These are phyloP conservation scores for Sardinella longiceps DNA, from an alignment of 2,797 vertebrate genomes.

Conservation along the genomic window DNA sequence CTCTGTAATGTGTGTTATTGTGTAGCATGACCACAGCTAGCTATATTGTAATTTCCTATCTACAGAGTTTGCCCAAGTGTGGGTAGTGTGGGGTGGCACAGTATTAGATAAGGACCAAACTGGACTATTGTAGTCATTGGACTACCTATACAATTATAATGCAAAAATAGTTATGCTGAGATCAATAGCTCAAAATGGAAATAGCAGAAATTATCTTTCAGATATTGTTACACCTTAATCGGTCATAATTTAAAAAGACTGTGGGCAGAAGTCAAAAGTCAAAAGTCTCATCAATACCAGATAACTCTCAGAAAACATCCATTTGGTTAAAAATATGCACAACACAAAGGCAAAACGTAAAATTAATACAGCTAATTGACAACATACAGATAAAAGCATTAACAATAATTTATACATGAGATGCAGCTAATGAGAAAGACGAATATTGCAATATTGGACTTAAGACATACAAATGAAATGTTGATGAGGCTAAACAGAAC, in stretches of 20 bases:
- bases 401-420: background rate
- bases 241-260: background rate
- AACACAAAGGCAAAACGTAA: background rate
- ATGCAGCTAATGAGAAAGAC: background rate
- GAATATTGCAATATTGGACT: background rate
- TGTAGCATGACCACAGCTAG: too few species aligned
- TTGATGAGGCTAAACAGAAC: background rate
- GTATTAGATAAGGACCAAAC: background rate
- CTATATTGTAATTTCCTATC: too few species aligned
- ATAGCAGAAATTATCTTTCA: too few species aligned
- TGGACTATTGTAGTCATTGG: too few species aligned
- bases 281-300: background rate
- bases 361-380: background rate
- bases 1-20: too few species aligned
- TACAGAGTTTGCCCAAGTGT: too few species aligned
- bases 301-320: background rate
- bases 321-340: background rate
- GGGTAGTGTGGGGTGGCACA: background rate
- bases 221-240: background rate
- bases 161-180: too few species aligned
- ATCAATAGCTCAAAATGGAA: too few species aligned
- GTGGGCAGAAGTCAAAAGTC: background rate
- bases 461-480: background rate
- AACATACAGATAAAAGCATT: background rate
- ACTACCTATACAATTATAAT: too few species aligned